Percentiles rank a stretch among this genome's conserved stretches.
phyloP scores from a whole-genome alignment of 2,797 vertebrate genomes.

The Etheostoma perlongum region DNA sequence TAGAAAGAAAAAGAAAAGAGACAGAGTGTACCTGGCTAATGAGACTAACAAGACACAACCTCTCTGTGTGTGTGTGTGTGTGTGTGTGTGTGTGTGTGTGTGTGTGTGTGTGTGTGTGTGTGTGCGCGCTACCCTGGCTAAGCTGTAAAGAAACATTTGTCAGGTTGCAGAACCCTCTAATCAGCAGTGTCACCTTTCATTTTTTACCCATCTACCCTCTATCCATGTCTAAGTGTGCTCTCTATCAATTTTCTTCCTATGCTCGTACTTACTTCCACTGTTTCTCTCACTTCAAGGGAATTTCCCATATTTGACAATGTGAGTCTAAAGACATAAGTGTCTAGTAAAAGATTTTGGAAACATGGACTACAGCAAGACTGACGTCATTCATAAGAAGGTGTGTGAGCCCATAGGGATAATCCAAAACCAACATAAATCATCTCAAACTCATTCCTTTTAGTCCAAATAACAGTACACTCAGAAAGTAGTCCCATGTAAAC shows the following conservation, averaged over 20 bases:
- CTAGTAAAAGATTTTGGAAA: not conserved
- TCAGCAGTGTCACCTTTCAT: conserved; percentile 41
- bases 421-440: not conserved
- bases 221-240: not conserved
- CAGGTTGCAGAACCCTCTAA: conserved; percentile 26
- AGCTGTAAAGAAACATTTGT: conserved; percentile 15
- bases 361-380: not conserved
- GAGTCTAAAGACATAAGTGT: not conserved
- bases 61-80: conserved; percentile 2
- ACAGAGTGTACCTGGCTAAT: conserved; percentile 32
- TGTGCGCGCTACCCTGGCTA: conserved; percentile 3
- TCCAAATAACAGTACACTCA: not conserved
- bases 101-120: not conserved
- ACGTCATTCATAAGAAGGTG: not conserved
- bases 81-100: conserved; percentile 20
- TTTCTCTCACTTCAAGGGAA: not conserved
- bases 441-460: not conserved
- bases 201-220: conserved; percentile 5
- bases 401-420: not conserved
- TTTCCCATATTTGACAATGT: not conserved
- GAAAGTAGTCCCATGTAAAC: not conserved
- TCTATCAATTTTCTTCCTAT: conserved; percentile 1
- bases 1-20: not conserved
- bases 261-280: not conserved
- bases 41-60: conserved; percentile 42